These are phyloP conservation scores for Ficedula albicollis DNA, from an alignment of 2,797 vertebrate species.

Conservation along the genomic window DNA sequence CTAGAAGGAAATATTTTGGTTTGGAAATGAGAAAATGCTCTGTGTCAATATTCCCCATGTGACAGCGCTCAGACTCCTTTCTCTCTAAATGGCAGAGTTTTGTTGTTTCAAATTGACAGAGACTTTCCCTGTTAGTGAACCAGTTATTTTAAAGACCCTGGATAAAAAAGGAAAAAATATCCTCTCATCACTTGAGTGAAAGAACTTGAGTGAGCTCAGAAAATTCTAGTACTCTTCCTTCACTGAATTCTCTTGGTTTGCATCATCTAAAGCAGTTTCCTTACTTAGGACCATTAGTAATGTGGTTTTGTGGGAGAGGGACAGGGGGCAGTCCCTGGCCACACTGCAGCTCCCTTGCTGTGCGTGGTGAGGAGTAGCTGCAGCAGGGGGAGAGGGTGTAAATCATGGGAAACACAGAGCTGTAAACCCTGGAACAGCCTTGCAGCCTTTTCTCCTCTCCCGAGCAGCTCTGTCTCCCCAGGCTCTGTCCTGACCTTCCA, in stretches of 20 bases:
- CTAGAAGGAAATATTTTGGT: constrained; percentile 52
- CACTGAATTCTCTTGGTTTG: background rate
- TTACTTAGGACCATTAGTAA: background rate
- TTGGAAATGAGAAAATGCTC: constrained; percentile 40
- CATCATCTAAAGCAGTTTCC: background rate
- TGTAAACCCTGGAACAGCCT: background rate
- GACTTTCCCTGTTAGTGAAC: background rate
- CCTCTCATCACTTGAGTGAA: background rate
- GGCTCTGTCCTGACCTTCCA: background rate
- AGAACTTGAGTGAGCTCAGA: background rate
- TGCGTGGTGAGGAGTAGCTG: background rate
- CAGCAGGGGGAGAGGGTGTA: background rate
- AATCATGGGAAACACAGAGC: background rate
- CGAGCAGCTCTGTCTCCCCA: background rate
- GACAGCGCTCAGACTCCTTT: background rate
- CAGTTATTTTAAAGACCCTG: background rate
- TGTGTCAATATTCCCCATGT: constrained; percentile 6
- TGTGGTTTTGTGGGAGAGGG: background rate
- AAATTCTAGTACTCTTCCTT: background rate
- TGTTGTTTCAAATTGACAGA: background rate
- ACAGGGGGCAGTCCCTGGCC: background rate
- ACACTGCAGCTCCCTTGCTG: background rate
- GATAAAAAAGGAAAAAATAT: background rate
- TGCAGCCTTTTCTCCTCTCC: background rate
- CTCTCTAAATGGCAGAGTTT: background rate